Evolutionary conservation across 2,888 invertebrate species (phyloP).

Genomic region (Candidula unifasciata): DNA sequence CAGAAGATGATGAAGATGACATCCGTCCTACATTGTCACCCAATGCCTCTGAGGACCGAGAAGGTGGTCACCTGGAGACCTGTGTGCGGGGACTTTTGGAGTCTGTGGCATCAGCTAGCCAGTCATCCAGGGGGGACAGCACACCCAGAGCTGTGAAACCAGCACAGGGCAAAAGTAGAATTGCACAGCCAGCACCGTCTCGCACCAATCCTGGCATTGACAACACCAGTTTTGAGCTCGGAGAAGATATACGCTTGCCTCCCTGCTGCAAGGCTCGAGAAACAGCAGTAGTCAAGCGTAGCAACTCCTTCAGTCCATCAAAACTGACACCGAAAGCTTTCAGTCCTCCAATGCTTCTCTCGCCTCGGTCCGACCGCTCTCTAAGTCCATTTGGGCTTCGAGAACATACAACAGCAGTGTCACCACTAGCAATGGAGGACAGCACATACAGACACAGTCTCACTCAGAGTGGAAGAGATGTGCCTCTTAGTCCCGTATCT

Average conservation of each 20-base stretch:
- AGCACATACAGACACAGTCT: slow-evolving; percentile 46
- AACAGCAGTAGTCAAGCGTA: slow-evolving; percentile 41
- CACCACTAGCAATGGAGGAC: slow-evolving; percentile 49
- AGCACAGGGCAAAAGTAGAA: slow-evolving; percentile 44
- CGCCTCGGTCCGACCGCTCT: slow-evolving; percentile 39
- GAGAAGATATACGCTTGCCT: slow-evolving; percentile 52
- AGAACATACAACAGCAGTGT: slow-evolving; percentile 45
- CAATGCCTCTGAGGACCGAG: slow-evolving; percentile 58
- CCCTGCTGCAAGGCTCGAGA: slow-evolving; percentile 48
- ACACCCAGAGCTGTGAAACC: slow-evolving; percentile 41
- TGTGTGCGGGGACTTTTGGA: slow-evolving; percentile 24
- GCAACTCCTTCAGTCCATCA: slow-evolving; percentile 51
- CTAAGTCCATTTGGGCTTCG: slow-evolving; percentile 40
- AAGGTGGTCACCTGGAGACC: slow-evolving; percentile 47
- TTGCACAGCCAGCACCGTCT: slow-evolving; percentile 42
- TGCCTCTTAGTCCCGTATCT: slow-evolving; percentile 41
- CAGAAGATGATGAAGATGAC: slow-evolving; percentile 65
- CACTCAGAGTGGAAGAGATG: slow-evolving; percentile 5
- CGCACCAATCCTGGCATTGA: slow-evolving; percentile 58
- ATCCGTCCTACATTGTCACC: slow-evolving; percentile 57
- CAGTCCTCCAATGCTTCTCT: slow-evolving; percentile 43
- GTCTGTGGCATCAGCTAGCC: slow-evolving; percentile 47
- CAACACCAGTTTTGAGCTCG: slow-evolving; percentile 61
- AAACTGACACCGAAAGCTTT: slow-evolving; percentile 47
- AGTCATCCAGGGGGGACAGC: slow-evolving; percentile 39